A percentile compares a stretch with the other conserved stretches of the same genome.
These are phyloP conservation scores for Tretioscincus oriximinensis DNA, from an alignment of 2,113 vertebrate genomes.

Conservation along the genomic window DNA sequence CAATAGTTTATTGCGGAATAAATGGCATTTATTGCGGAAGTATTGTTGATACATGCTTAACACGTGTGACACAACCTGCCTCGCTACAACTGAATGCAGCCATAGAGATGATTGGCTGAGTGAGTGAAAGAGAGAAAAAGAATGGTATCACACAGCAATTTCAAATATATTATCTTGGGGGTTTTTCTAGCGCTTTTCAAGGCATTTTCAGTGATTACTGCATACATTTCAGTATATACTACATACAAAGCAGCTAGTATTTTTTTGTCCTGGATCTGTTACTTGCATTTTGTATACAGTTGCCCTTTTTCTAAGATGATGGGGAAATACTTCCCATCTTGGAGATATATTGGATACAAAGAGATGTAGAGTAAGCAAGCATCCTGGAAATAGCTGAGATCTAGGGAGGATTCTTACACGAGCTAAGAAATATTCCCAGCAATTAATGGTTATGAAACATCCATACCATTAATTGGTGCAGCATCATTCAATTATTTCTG, in stretches of 20 bases:
- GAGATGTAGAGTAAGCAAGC: no score
- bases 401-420: no score
- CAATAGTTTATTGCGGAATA: no score
- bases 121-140: conserved; percentile 23
- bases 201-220: conserved; percentile 40
- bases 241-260: conserved; percentile 60
- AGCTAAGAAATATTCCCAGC: no score
- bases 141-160: conserved; percentile 18
- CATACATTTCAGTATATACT: conserved; percentile 38
- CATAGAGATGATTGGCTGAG: not conserved
- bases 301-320: not conserved
- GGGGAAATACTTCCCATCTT: not conserved
- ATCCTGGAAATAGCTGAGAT: not conserved
- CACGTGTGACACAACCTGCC: no score
- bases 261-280: conserved; percentile 51
- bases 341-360: not conserved
- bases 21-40: no score
- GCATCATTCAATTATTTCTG: no score
- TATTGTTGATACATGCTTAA: no score
- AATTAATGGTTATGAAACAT: no score
- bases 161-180: conserved; percentile 26
- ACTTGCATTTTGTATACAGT: not conserved
- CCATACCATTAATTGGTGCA: no score
- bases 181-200: conserved; percentile 40
- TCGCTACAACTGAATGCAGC: no score